Conservation (phyloP, 2,797 vertebrate genomes). For the Manis javanica region DNA sequence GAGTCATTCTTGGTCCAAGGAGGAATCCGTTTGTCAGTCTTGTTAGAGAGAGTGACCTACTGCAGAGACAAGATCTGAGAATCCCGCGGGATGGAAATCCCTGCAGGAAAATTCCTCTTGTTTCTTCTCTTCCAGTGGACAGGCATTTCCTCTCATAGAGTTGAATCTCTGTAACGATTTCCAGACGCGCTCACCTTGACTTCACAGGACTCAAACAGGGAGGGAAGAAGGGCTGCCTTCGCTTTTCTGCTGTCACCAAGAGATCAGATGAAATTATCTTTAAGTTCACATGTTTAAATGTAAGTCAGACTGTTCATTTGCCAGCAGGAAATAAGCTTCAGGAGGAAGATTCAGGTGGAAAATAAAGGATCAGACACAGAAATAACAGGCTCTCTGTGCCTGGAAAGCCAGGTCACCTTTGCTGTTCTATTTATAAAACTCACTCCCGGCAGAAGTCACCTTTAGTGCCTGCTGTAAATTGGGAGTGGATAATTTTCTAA, state of each 20-base stretch:
- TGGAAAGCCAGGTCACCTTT: neutral
- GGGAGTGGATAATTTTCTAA: neutral
- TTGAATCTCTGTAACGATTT: fast-evolving
- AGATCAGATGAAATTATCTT: neutral
- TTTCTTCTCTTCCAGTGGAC: neutral
- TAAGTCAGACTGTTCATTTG: neutral
- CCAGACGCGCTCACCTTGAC: neutral
- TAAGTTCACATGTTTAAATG: neutral
- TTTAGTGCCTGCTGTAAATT: neutral
- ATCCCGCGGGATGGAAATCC: neutral
- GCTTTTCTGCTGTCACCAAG: neutral
- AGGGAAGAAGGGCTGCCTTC: neutral
- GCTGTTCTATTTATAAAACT: slow-evolving; percentile 30
- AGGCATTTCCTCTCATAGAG: neutral
- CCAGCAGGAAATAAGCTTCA: neutral
- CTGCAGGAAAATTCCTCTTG: fast-evolving
- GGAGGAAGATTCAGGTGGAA: neutral
- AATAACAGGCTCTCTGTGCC: neutral
- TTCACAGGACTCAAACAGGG: neutral
- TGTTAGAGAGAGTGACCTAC: neutral
- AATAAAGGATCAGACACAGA: neutral
- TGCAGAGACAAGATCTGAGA: neutral
- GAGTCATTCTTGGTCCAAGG: neutral
- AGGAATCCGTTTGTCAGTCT: neutral
- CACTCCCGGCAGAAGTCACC: neutral